Percentiles rank a stretch among this genome's conserved stretches.
phyloP scores from a whole-genome alignment of 2,113 vertebrate species.

The Cinclus cinclus region DNA sequence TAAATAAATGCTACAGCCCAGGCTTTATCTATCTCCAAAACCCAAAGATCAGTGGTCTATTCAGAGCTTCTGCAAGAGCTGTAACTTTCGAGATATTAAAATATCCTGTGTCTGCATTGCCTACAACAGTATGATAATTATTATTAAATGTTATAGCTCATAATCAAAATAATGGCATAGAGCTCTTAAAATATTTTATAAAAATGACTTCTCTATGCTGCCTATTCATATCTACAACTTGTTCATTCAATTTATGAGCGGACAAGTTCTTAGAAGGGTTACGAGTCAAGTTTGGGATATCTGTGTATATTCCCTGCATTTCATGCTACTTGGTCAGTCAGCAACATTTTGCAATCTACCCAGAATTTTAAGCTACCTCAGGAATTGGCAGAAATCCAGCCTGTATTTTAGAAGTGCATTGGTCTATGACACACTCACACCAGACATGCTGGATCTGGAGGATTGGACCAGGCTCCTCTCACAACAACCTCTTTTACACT shows the following conservation, averaged over 20 bases:
- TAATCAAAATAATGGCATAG: not conserved
- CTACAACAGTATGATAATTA: not conserved
- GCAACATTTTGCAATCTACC: not conserved
- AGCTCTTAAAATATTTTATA: not conserved
- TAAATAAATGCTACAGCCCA: not conserved
- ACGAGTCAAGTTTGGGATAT: not conserved
- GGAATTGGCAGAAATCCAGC: not conserved
- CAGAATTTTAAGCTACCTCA: not conserved
- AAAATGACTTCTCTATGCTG: not conserved
- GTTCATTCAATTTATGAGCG: not conserved
- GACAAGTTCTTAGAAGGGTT: not conserved
- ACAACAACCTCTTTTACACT: rapidly evolving
- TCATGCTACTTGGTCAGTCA: not conserved
- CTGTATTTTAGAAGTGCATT: not conserved
- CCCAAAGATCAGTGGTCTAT: not conserved
- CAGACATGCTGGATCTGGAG: not conserved
- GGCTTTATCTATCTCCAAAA: not conserved
- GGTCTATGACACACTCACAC: not conserved
- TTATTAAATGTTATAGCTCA: not conserved
- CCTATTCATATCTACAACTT: not conserved
- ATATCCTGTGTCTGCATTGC: not conserved
- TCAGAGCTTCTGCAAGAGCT: not conserved
- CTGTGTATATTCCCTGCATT: not conserved
- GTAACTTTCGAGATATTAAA: not conserved
- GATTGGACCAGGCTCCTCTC: not conserved